Evolutionary conservation across 1,140 invertebrate species (phyloP).

Genomic region (Panagrolaimus sp.): DNA sequence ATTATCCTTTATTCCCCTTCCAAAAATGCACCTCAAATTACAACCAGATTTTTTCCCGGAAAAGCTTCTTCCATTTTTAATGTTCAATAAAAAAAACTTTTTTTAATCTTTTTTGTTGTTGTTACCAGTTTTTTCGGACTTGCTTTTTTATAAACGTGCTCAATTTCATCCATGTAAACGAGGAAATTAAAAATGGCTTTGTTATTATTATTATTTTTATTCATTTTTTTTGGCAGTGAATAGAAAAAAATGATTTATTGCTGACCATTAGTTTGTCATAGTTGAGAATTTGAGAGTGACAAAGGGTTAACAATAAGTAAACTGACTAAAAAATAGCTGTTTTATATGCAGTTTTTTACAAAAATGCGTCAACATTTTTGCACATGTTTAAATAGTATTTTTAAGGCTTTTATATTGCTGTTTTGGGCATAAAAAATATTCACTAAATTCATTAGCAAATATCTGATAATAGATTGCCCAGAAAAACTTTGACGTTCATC

Average conservation of each 20-base stretch:
- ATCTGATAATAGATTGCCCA: too few species aligned
- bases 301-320: too few species aligned
- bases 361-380: too few species aligned
- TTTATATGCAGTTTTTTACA: too few species aligned
- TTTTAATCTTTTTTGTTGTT: background rate
- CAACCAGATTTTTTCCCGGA: background rate
- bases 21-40: background rate
- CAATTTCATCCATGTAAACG: background rate
- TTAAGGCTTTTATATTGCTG: too few species aligned
- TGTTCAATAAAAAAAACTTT: background rate
- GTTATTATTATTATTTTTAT: background rate
- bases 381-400: too few species aligned
- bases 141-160: background rate
- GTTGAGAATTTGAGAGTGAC: background rate
- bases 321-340: too few species aligned
- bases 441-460: too few species aligned
- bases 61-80: background rate
- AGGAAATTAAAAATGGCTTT: background rate
- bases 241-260: constrained; percentile 1
- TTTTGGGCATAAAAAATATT: too few species aligned
- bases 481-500: too few species aligned
- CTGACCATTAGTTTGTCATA: background rate
- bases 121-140: background rate
- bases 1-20: background rate
- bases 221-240: background rate